phyloP scores from a whole-genome alignment of 53 echinoderm and acorn worm genomes.

The Arbacia lixula region DNA sequence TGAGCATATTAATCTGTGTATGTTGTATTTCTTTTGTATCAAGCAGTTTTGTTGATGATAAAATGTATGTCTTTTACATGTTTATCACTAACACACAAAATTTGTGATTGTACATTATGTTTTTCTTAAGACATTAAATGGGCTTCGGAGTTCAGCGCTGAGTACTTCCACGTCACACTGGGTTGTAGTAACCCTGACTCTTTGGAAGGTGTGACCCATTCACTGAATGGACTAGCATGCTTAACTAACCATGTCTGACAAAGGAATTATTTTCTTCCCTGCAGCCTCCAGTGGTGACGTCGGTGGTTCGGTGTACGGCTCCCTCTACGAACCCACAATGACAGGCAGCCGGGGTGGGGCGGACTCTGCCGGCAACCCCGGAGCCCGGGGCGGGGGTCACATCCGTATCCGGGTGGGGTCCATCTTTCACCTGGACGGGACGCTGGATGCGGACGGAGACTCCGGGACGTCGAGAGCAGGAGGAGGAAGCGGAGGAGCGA shows the following conservation, averaged over 20 bases:
- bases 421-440: constrained; percentile 84
- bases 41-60: no score
- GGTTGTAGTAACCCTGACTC: no score
- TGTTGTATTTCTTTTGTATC: no score
- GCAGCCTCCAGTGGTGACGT: constrained; percentile 20
- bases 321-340: constrained; percentile 75
- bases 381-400: constrained; percentile 83
- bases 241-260: no score
- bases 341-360: constrained; percentile 80
- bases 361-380: constrained; percentile 61
- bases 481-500: constrained; percentile 82
- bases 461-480: constrained; percentile 36
- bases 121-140: constrained; percentile 82
- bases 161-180: constrained; percentile 84
- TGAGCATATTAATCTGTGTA: no score
- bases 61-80: neutral
- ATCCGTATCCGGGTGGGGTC: constrained; percentile 77
- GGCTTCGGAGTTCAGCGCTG: constrained; percentile 82
- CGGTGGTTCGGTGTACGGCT: constrained; percentile 76
- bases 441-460: constrained; percentile 67
- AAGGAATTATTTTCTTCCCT: neutral
- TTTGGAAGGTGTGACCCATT: no score
- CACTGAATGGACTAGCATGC: no score
- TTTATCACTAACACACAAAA: neutral
- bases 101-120: neutral